Evolutionary conservation across 35 echinoderm and acorn worm species (phyloP).

Genomic region (Acanthaster planci): DNA sequence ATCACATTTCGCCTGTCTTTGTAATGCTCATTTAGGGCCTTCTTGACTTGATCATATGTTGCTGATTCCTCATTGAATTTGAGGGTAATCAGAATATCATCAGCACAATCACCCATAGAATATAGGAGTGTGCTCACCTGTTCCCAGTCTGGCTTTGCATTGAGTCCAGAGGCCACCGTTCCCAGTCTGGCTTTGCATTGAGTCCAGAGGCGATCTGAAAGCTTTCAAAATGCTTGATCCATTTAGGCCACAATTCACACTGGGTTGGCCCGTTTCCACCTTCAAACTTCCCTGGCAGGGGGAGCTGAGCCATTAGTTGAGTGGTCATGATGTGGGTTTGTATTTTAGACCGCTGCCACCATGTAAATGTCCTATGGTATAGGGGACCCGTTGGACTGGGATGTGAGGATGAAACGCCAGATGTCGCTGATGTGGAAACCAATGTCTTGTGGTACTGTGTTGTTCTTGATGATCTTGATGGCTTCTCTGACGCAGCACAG

Average conservation of each 20-base stretch:
- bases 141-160: background rate
- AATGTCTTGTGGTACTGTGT: too few species aligned
- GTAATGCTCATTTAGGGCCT: too few species aligned
- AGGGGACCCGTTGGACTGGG: too few species aligned
- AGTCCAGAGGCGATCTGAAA: conserved; percentile 24
- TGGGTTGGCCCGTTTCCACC: conserved; percentile 26
- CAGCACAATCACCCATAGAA: conserved; percentile 31
- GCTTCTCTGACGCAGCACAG: too few species aligned
- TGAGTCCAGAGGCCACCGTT: conserved; percentile 23
- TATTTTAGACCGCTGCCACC: background rate
- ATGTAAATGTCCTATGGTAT: too few species aligned
- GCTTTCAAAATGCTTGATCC: conserved; percentile 11
- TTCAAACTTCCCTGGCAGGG: conserved; percentile 31
- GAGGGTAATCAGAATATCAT: too few species aligned
- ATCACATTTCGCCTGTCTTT: too few species aligned
- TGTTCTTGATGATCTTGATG: too few species aligned
- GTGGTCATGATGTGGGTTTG: background rate
- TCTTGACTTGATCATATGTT: conserved; percentile 17
- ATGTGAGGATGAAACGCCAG: too few species aligned
- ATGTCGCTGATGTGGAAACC: too few species aligned
- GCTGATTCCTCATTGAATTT: conserved; percentile 11
- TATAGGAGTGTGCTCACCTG: conserved; percentile 40
- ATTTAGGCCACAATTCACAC: conserved; percentile 37
- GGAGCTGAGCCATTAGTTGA: background rate
- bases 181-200: background rate